A percentile compares a stretch with the other conserved stretches of the same genome.
Evolutionary conservation across 2,797 vertebrate genomes (phyloP).

Genomic region (Gymnopithys bicolor): DNA sequence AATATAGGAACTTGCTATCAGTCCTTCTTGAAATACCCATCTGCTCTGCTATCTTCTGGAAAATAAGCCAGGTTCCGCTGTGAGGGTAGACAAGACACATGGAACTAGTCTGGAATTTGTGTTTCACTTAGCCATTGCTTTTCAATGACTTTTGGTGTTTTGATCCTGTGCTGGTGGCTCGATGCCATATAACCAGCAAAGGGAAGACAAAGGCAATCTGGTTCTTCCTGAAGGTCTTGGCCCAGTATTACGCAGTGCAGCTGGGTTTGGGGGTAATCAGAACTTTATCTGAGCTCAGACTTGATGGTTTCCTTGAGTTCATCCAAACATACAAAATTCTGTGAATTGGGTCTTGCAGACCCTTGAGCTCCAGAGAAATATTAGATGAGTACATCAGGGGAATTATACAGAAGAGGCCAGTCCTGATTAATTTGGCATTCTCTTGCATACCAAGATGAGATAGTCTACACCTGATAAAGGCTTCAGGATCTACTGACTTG

Average conservation of each 20-base stretch:
- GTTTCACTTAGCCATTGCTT: neutral
- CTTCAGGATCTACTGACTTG: neutral
- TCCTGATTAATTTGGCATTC: neutral
- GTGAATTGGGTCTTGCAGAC: neutral
- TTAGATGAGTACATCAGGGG: rapidly evolving
- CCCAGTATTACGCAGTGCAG: rapidly evolving
- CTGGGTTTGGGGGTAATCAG: neutral
- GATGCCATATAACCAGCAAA: neutral
- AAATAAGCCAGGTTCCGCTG: neutral
- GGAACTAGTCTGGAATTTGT: neutral
- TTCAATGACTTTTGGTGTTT: neutral
- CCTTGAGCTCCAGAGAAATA: neutral
- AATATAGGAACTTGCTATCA: neutral
- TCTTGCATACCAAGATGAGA: neutral
- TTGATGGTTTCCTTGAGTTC: neutral
- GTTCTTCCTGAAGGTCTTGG: neutral
- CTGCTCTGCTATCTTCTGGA: neutral
- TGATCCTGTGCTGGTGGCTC: neutral
- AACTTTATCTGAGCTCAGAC: neutral
- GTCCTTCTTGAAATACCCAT: neutral
- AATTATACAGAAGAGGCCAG: neutral
- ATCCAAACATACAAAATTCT: neutral
- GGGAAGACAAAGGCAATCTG: neutral
- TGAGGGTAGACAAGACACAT: neutral
- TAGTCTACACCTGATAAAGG: neutral